Evolutionary conservation across 2,113 vertebrate genomes (phyloP).

Genomic region (Scortum barcoo): DNA sequence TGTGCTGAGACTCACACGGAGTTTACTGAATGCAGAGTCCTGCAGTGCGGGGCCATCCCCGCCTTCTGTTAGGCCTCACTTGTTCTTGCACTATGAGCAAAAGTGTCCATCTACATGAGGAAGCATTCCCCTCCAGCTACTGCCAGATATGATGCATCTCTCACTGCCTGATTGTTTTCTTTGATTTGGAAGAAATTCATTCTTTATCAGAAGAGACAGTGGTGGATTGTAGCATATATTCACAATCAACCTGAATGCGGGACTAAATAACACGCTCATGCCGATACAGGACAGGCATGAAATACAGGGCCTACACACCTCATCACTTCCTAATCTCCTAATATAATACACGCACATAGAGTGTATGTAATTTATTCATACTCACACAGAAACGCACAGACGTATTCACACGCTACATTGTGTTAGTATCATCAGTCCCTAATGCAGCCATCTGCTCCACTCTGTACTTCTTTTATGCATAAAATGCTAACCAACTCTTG

Average conservation of each 20-base stretch:
- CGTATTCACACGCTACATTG: slow-evolving; percentile 57
- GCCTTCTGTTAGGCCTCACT: slow-evolving; percentile 59
- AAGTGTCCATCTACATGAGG: slow-evolving; percentile 21
- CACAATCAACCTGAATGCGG: slow-evolving; percentile 1
- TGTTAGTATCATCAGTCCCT: slow-evolving; percentile 79
- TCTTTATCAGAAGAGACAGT: not conserved
- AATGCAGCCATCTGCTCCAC: slow-evolving; percentile 83
- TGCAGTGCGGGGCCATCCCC: slow-evolving; percentile 35
- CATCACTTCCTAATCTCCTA: slow-evolving; percentile 26
- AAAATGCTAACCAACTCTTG: slow-evolving; percentile 80
- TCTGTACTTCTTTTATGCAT: slow-evolving; percentile 78
- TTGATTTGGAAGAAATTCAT: slow-evolving; percentile 8
- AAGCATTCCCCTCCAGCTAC: slow-evolving; percentile 6
- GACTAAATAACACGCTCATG: not conserved
- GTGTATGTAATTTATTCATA: slow-evolving; percentile 59
- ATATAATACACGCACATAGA: slow-evolving; percentile 48
- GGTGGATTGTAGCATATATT: not conserved
- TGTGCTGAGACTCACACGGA: slow-evolving; percentile 45
- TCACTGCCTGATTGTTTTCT: slow-evolving; percentile 6
- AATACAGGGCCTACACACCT: slow-evolving; percentile 28
- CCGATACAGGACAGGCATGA: slow-evolving; percentile 24
- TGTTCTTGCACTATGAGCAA: slow-evolving; percentile 34
- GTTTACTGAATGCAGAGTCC: slow-evolving; percentile 65
- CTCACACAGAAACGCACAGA: slow-evolving; percentile 52
- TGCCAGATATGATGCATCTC: not conserved